phyloP scores from a whole-genome alignment of 2,113 vertebrate species.

The Danionella cerebrum region DNA sequence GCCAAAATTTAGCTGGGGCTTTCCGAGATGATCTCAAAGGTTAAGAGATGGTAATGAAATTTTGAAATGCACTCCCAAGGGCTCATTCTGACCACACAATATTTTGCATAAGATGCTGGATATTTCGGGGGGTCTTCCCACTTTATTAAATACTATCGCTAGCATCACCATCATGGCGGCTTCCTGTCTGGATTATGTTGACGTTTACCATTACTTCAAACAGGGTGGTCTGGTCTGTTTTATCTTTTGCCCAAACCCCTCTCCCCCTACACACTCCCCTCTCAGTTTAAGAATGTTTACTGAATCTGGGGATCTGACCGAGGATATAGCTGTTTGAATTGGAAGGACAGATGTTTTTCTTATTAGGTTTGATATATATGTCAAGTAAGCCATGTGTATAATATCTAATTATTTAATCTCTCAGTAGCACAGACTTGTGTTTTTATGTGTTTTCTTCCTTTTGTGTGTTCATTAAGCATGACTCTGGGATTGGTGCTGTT shows the following conservation, averaged over 20 bases:
- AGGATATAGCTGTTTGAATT: slow-evolving; percentile 9
- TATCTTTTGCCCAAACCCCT: too few species aligned
- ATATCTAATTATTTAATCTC: not conserved
- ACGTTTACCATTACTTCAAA: not conserved
- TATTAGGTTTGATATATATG: not conserved
- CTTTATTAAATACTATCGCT: not conserved
- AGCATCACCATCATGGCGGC: not conserved
- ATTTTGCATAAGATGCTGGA: too few species aligned
- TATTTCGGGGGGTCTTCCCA: too few species aligned
- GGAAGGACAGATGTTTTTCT: not conserved
- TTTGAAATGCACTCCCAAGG: not conserved
- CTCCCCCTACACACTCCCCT: too few species aligned
- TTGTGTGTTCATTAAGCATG: slow-evolving; percentile 6
- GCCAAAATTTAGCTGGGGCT: too few species aligned
- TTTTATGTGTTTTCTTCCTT: not conserved
- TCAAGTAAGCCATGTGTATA: not conserved
- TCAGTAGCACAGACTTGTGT: not conserved
- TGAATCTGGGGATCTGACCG: not conserved
- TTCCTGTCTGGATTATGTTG: not conserved
- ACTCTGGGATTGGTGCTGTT: slow-evolving; percentile 13
- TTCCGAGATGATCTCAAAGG: too few species aligned
- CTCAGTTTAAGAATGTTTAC: too few species aligned
- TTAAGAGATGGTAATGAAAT: not conserved
- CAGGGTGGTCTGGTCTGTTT: not conserved
- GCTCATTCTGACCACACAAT: not conserved